These are phyloP conservation scores for Cephus cinctus DNA, from an alignment of 1,140 invertebrate genomes.

Conservation along the genomic window DNA sequence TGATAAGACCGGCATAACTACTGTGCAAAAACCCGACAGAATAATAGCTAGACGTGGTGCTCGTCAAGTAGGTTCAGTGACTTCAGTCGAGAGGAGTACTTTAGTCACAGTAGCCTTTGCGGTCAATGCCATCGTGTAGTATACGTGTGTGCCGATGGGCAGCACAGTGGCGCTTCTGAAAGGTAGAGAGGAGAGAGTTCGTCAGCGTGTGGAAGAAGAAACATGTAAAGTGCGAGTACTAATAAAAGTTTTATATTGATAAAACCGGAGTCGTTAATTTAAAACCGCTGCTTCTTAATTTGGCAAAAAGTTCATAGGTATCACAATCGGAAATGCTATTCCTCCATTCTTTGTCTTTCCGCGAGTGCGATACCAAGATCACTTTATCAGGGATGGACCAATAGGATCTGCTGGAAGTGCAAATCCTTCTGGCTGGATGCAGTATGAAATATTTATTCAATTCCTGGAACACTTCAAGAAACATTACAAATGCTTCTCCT, in stretches of 20 bases:
- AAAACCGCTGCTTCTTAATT: too few species aligned
- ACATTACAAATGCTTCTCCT: constrained; percentile 27
- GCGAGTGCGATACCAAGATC: constrained; percentile 40
- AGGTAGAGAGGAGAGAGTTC: too few species aligned
- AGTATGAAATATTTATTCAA: constrained; percentile 36
- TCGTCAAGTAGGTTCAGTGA: constrained; percentile 48
- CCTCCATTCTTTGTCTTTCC: constrained; percentile 50
- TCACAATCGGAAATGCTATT: constrained; percentile 42
- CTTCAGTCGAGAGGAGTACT: constrained; percentile 45
- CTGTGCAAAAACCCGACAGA: constrained; percentile 37
- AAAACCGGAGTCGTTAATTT: too few species aligned
- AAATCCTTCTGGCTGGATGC: constrained; percentile 49
- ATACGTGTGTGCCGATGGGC: too few species aligned
- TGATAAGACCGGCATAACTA: constrained; percentile 49
- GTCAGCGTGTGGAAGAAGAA: too few species aligned
- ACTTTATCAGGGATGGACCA: constrained; percentile 52
- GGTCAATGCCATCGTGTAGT: constrained; percentile 46
- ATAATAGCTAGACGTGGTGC: constrained; percentile 41
- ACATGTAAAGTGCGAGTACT: too few species aligned
- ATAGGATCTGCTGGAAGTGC: constrained; percentile 36
- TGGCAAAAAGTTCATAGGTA: too few species aligned
- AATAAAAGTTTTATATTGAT: too few species aligned
- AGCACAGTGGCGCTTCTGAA: too few species aligned
- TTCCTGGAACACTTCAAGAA: constrained; percentile 43
- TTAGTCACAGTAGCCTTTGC: constrained; percentile 45